phyloP scores from a whole-genome alignment of 2,888 invertebrate species.

The Malacosoma neustria region DNA sequence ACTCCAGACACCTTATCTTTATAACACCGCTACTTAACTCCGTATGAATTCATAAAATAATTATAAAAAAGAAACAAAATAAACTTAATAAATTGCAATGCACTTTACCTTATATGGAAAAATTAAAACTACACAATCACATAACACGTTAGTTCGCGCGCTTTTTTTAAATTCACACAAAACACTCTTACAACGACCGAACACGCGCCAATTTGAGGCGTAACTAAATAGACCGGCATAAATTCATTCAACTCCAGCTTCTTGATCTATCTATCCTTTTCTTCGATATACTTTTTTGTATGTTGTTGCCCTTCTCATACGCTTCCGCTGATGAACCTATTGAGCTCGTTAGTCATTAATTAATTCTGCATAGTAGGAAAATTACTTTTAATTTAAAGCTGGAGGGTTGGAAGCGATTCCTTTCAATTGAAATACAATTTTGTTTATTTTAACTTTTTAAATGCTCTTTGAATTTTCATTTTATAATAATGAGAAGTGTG shows the following conservation, averaged over 20 bases:
- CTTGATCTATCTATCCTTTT: constrained; percentile 33
- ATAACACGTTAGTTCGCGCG: constrained; percentile 37
- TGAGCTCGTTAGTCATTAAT: constrained; percentile 75
- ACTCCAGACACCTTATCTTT: constrained; percentile 52
- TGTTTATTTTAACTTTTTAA: not conserved
- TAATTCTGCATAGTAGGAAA: constrained; percentile 75
- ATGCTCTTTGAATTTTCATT: no score
- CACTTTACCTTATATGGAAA: not conserved
- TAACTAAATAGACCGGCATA: constrained; percentile 71
- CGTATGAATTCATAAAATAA: not conserved
- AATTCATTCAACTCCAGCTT: constrained; percentile 71
- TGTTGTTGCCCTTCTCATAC: constrained; percentile 31
- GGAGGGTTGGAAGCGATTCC: constrained; percentile 55
- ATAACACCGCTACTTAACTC: constrained; percentile 13
- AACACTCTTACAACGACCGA: constrained; percentile 42
- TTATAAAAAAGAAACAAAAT: not conserved
- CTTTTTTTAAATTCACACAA: constrained; percentile 31
- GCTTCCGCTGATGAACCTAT: constrained; percentile 74
- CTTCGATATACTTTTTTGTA: constrained; percentile 14
- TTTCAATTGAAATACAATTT: constrained; percentile 1
- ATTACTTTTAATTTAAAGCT: constrained; percentile 72
- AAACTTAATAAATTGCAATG: no score
- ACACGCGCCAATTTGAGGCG: constrained; percentile 71
- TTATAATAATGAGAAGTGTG: no score
- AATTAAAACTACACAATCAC: constrained; percentile 12